phyloP scores from a whole-genome alignment of 2,797 vertebrate species.

The Sebastes wilsoni region DNA sequence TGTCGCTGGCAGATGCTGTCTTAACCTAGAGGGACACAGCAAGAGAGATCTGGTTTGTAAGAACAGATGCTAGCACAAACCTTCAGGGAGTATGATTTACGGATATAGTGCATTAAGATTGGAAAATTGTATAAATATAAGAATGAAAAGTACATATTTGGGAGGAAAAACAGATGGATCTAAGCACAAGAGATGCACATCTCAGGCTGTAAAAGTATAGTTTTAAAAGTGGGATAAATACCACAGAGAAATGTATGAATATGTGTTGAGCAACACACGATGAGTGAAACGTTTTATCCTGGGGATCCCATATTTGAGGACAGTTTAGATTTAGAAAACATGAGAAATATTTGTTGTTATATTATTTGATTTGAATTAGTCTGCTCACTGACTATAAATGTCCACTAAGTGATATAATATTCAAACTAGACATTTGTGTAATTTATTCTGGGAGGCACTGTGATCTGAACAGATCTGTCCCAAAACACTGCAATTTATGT shows the following conservation, averaged over 20 bases:
- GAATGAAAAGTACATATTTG: slow-evolving; percentile 12
- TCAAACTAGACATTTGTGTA: background rate
- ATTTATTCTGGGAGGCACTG: background rate
- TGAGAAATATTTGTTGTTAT: background rate
- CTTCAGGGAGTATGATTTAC: slow-evolving; percentile 53
- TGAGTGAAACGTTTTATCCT: background rate
- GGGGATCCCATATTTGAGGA: background rate
- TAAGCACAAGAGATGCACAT: background rate
- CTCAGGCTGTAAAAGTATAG: background rate
- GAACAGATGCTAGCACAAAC: slow-evolving; percentile 61
- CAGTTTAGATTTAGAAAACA: background rate
- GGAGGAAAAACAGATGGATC: slow-evolving; percentile 3
- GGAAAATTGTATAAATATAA: slow-evolving; percentile 16
- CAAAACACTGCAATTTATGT: slow-evolving; percentile 7
- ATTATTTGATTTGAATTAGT: background rate
- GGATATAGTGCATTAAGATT: slow-evolving; percentile 30
- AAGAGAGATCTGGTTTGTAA: slow-evolving; percentile 49
- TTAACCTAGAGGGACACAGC: slow-evolving; percentile 60
- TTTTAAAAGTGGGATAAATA: background rate
- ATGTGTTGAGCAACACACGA: no score
- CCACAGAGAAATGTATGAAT: background rate
- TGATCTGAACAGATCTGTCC: slow-evolving; percentile 8
- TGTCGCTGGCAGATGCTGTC: slow-evolving; percentile 62
- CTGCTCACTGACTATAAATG: background rate
- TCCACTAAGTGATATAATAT: background rate